Percentiles rank a stretch among this genome's conserved stretches.
phyloP scores from a whole-genome alignment of 2,888 invertebrate species.

The Sminthurides aquaticus region DNA sequence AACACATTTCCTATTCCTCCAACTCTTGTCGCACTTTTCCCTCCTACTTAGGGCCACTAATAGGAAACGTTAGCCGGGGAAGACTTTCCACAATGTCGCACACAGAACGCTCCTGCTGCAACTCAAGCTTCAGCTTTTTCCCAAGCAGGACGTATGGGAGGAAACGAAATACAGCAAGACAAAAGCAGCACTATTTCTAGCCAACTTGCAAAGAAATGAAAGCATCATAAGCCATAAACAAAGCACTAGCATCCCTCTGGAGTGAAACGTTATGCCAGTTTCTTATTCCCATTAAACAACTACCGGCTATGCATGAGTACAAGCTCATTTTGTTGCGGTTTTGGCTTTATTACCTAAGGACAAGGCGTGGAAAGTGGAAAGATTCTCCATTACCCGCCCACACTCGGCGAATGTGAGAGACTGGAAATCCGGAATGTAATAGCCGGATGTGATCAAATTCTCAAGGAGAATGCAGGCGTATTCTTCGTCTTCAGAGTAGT shows the following conservation, averaged over 20 bases:
- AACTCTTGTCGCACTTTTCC: background rate
- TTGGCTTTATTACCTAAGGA: slow-evolving; percentile 32
- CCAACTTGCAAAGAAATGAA: too few species aligned
- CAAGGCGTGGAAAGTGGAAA: slow-evolving; percentile 37
- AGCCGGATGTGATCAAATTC: slow-evolving; percentile 34
- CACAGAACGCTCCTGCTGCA: too few species aligned
- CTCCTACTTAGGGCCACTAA: too few species aligned
- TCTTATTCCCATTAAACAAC: background rate
- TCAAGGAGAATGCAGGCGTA: slow-evolving; percentile 39
- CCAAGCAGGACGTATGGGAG: too few species aligned
- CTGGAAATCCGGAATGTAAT: slow-evolving; percentile 31
- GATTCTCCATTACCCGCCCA: slow-evolving; percentile 29
- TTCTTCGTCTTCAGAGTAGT: slow-evolving; percentile 33
- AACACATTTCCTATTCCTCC: background rate
- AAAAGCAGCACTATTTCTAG: too few species aligned
- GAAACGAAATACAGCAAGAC: too few species aligned
- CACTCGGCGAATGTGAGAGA: slow-evolving; percentile 28
- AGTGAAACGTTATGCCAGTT: background rate
- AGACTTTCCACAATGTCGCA: too few species aligned
- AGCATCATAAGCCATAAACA: background rate
- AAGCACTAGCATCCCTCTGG: background rate
- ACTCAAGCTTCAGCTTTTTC: too few species aligned
- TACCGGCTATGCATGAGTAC: background rate
- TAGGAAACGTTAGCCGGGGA: too few species aligned
- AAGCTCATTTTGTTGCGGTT: background rate